phyloP scores from a whole-genome alignment of 2,797 vertebrate genomes.

The Lerista edwardsae region DNA sequence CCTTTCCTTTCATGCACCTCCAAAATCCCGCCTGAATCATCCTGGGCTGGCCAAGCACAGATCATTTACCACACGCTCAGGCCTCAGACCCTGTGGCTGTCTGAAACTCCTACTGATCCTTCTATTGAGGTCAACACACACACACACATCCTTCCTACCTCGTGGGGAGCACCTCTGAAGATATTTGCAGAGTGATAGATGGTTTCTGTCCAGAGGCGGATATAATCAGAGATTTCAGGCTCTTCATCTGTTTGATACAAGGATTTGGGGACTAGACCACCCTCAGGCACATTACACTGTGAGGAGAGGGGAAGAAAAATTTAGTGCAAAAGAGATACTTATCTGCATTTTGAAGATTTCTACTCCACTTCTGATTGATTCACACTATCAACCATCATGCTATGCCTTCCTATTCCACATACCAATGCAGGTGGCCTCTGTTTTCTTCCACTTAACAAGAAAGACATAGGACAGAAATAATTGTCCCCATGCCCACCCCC shows the following conservation, averaged over 20 bases:
- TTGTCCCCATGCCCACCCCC: background rate
- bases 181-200: conserved; percentile 80
- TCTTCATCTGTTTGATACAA: conserved; percentile 81
- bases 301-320: background rate
- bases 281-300: conserved; percentile 83
- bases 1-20: background rate
- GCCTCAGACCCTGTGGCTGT: rapidly evolving
- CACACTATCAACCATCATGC: too few species aligned
- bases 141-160: conserved; percentile 77
- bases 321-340: background rate
- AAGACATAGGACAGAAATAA: background rate
- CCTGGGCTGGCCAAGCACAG: rapidly evolving
- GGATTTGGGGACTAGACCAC: conserved; percentile 83
- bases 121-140: too few species aligned
- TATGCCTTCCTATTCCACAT: background rate
- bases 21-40: background rate
- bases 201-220: conserved; percentile 81
- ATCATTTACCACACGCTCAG: background rate
- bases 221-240: conserved; percentile 74
- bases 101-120: background rate
- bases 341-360: too few species aligned
- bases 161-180: conserved; percentile 79
- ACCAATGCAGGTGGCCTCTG: background rate
- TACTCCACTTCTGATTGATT: too few species aligned
- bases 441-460: background rate